phyloP scores from a whole-genome alignment of 2,888 invertebrate species.

The Subacronicta megacephala region DNA sequence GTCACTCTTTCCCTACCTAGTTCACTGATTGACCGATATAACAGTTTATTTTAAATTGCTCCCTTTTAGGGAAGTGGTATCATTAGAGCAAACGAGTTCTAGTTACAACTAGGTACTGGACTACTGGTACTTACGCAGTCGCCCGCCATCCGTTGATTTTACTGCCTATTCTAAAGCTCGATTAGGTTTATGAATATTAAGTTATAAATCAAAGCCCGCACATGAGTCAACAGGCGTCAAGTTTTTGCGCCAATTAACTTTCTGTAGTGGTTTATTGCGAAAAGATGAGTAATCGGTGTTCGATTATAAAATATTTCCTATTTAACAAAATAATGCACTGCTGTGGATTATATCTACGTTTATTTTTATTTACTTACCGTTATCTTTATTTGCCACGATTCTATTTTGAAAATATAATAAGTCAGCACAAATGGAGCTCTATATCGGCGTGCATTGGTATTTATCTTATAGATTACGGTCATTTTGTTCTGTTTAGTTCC shows the following conservation, averaged over 20 bases:
- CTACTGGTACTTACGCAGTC: constrained; percentile 20
- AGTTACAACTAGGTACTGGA: constrained; percentile 28
- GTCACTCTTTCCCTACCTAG: constrained; percentile 12
- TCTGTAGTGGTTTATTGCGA: constrained; percentile 23
- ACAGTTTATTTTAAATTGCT: constrained; percentile 44
- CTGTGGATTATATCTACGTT: constrained; percentile 1
- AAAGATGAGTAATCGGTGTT: constrained; percentile 11
- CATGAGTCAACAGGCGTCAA: constrained; percentile 34
- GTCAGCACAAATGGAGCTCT: constrained; percentile 13
- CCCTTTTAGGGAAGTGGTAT: constrained; percentile 44
- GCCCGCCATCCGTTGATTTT: constrained; percentile 25
- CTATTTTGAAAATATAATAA: constrained; percentile 14
- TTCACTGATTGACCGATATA: constrained; percentile 44
- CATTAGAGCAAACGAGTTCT: constrained; percentile 46
- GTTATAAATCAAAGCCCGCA: constrained; percentile 60
- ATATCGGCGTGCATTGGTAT: constrained; percentile 11
- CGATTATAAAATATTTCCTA: constrained; percentile 7
- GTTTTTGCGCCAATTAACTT: constrained; percentile 61
- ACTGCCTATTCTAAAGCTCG: constrained; percentile 40
- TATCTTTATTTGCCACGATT: constrained; percentile 12
- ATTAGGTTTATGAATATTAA: constrained; percentile 60
- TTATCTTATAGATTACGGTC: constrained; percentile 40
- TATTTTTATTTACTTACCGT: constrained; percentile 1
- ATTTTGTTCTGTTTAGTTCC: constrained; percentile 49
- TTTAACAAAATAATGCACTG: constrained; percentile 2